Conservation (phyloP, 1,140 invertebrate genomes). For the Camponotus vicinus region DNA sequence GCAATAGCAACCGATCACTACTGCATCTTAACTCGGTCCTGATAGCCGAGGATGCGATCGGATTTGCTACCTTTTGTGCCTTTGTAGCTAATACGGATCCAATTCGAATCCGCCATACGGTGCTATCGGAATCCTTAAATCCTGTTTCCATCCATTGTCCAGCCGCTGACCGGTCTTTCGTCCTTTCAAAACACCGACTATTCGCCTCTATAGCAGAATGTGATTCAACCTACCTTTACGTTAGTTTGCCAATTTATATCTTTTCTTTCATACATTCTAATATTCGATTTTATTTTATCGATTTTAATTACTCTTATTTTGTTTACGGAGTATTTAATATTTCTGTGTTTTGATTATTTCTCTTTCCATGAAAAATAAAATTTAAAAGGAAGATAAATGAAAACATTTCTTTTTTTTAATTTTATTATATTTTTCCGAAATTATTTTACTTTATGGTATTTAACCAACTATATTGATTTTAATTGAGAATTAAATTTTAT, state of each 20-base stretch:
- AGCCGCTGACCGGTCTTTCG: slow-evolving; percentile 47
- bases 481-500: slow-evolving; percentile 14
- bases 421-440: background rate
- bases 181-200: slow-evolving; percentile 56
- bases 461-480: background rate
- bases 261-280: background rate
- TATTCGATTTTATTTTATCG: background rate
- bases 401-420: background rate
- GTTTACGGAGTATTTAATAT: background rate
- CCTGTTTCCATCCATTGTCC: slow-evolving; percentile 77
- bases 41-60: slow-evolving; percentile 25
- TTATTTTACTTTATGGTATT: background rate
- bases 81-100: slow-evolving; percentile 79
- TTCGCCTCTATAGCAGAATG: background rate
- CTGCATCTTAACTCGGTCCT: slow-evolving; percentile 21
- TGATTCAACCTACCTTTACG: slow-evolving; percentile 10
- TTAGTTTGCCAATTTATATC: slow-evolving; percentile 20
- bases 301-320: slow-evolving; percentile 16
- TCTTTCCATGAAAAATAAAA: background rate
- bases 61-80: slow-evolving; percentile 71
- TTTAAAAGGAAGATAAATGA: background rate
- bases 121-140: slow-evolving; percentile 78
- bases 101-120: slow-evolving; percentile 74
- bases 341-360: background rate
- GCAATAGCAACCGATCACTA: background rate